Percentiles rank a stretch among this genome's conserved stretches.
Evolutionary conservation across 92 coral and sea anemone species (phyloP).

Genomic region (Galaxea fascicularis): DNA sequence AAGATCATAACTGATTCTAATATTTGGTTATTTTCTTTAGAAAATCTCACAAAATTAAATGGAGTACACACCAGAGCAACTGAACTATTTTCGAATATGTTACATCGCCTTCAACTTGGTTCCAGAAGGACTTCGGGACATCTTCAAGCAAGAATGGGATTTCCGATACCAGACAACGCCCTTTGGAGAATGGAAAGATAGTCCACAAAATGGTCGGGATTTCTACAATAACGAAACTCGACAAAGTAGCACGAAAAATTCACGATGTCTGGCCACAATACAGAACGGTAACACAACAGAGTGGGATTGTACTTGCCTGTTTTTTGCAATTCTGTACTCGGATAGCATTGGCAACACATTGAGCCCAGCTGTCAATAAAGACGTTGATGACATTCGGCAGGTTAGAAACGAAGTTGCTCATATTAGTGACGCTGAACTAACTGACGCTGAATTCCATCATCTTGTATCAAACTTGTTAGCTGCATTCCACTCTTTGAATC

Average conservation of each 20-base stretch:
- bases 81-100: too few relatives aligned
- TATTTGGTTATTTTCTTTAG: too few relatives aligned
- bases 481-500: conserved; percentile 31
- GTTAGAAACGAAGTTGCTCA: conserved; percentile 53
- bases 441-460: conserved; percentile 40
- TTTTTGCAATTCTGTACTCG: not conserved
- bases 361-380: not conserved
- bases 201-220: too few relatives aligned
- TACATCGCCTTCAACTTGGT: too few relatives aligned
- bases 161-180: too few relatives aligned
- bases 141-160: too few relatives aligned
- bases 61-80: too few relatives aligned
- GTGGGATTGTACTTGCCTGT: not conserved
- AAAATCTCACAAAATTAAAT: too few relatives aligned
- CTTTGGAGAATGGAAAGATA: too few relatives aligned
- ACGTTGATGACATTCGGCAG: conserved; percentile 35
- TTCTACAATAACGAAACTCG: too few relatives aligned
- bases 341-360: conserved; percentile 42
- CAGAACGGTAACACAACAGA: not conserved
- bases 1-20: too few relatives aligned
- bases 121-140: too few relatives aligned
- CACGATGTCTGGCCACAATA: not conserved
- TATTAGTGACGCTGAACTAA: conserved; percentile 20
- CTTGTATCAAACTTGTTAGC: conserved; percentile 8
- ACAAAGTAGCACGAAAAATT: not conserved